Evolutionary conservation across 2,888 invertebrate species (phyloP).

Genomic region (Liopterus haemorrhoidalis): DNA sequence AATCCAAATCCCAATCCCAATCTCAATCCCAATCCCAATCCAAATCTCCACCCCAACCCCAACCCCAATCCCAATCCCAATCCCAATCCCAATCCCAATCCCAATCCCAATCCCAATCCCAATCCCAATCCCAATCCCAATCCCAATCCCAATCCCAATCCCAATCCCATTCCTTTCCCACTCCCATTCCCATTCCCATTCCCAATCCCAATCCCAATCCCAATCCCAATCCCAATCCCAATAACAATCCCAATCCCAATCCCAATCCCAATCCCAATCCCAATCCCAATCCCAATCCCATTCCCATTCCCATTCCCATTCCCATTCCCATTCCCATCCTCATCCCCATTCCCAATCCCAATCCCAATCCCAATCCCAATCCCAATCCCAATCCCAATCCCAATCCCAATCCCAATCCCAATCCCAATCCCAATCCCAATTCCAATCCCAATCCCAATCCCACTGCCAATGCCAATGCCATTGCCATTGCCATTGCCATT

Average conservation of each 20-base stretch:
- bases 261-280: slow-evolving; percentile 2
- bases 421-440: too few relatives aligned
- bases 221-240: not conserved
- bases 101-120: not conserved
- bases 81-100: slow-evolving; percentile 2
- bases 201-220: not conserved
- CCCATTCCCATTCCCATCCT: too few relatives aligned
- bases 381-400: slow-evolving; percentile 1
- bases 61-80: too few relatives aligned
- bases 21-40: too few relatives aligned
- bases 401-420: too few relatives aligned
- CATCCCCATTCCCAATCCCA: too few relatives aligned
- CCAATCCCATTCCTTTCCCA: slow-evolving; percentile 2
- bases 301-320: slow-evolving; percentile 29
- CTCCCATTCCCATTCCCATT: not conserved
- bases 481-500: too few relatives aligned
- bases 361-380: slow-evolving; percentile 1
- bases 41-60: too few relatives aligned
- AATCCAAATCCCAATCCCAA: too few relatives aligned
- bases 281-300: not conserved
- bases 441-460: too few relatives aligned
- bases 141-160: not conserved
- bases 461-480: too few relatives aligned
- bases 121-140: slow-evolving; percentile 3
- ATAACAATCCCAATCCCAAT: not conserved